Base-by-base conservation (phyloP, 2,113 vertebrate species). In the Percopsis transmontana region DNA sequence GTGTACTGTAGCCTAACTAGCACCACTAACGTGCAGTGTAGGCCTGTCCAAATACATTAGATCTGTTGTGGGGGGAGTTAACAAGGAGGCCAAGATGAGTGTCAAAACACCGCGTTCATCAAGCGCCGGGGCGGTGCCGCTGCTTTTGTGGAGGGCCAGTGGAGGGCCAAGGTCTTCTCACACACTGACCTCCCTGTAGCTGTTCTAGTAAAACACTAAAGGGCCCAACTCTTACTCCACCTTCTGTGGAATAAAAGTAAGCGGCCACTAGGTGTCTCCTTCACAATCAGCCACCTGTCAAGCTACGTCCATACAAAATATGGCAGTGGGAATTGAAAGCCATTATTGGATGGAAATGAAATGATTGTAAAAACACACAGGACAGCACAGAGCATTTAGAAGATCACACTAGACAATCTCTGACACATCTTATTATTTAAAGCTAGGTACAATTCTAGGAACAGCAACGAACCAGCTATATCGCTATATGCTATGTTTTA, bases 31-130 rank as follows among this genome's bases (percentile, higher is more conserved):
- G 58, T 66, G 79, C 73, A 74, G 74, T 40, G 52, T 58, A 70
- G 84, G 84, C 74, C 79, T 88, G 88, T 91, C 88, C 68, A 53
- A 85, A 74, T 77, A 54, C 70, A 89, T 89, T 76, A 85, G 18
- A 77, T 87, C 84, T 85, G 85, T 85, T 87, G 80, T 75, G 81
- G 79, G 63, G 3, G n/a, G 5, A 81, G 84, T 76, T 88, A 88
- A 87, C 85, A 89, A 87, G 81, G 68, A 83, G 81, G 68, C 71
- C 81, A 71, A 60, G 79, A 85, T 88, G 80, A 83, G 70, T 89
- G 88, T 92, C 89, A 89, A 83, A 91, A 90, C 79, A 89, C 62
- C 45, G 64, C 52, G 58, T 66, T 80, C 77, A 62, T 89, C 83
- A 83, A 78, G 73, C 44, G 16, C 58, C 27, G 9, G 42, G 72